A percentile compares a stretch with the other conserved stretches of the same genome.
phyloP scores from a whole-genome alignment of 2,113 vertebrate species.

The Bostrychus sinensis region DNA sequence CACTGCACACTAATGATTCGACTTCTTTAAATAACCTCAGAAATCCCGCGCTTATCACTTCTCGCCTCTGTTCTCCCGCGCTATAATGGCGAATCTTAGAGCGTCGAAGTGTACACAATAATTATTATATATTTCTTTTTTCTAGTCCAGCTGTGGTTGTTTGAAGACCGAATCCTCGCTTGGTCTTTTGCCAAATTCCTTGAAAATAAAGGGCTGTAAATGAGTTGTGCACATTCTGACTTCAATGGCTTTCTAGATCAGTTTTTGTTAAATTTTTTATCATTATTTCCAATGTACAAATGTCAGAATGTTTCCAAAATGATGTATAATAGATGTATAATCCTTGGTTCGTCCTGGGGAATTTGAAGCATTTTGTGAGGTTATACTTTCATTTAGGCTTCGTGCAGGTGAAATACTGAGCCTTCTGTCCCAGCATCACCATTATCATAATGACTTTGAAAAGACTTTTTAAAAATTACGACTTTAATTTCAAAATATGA shows the following conservation, averaged over 20 bases:
- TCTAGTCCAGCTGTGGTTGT: constrained; percentile 52
- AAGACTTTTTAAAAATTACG: no score
- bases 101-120: constrained; percentile 72
- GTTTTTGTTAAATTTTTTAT: neutral
- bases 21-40: constrained; percentile 70
- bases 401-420: no score
- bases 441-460: no score
- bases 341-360: no score
- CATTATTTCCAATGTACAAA: no score
- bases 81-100: constrained; percentile 72
- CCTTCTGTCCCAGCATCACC: no score
- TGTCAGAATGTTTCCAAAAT: no score
- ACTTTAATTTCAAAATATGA: no score
- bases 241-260: constrained; percentile 56
- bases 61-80: constrained; percentile 62
- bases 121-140: constrained; percentile 71
- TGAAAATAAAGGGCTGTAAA: constrained; percentile 70
- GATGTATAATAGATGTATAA: no score
- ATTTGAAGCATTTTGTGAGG: no score
- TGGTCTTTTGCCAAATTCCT: constrained; percentile 59
- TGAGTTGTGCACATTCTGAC: constrained; percentile 50
- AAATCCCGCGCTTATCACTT: constrained; percentile 70
- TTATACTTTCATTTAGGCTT: no score
- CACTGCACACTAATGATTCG: constrained; percentile 66
- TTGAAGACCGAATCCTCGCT: constrained; percentile 73